Evolutionary conservation across 2,113 vertebrate genomes (phyloP).

Genomic region (Protobothrops flavoviridis): DNA sequence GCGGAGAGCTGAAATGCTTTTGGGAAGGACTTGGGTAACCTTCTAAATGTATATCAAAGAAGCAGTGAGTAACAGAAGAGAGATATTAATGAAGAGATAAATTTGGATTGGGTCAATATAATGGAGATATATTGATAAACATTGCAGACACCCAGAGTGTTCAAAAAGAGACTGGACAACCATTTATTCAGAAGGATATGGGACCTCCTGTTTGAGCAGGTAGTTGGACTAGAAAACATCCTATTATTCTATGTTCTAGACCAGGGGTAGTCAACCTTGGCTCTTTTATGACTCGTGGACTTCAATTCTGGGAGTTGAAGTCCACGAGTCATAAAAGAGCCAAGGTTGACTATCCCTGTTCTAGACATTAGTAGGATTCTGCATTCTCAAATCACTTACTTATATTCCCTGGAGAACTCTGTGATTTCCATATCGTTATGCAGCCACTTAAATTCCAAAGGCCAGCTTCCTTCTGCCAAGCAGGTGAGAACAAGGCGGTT

Average conservation of each 20-base stretch:
- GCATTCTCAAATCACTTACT: conserved; percentile 70
- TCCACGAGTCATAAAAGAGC: no score
- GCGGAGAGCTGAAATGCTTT: neutral
- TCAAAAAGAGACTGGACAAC: neutral
- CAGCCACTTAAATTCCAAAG: conserved; percentile 91
- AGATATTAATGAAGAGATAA: neutral
- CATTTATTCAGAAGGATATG: neutral
- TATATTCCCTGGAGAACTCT: conserved; percentile 85
- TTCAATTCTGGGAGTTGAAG: no score
- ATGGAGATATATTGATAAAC: neutral
- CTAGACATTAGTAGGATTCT: neutral
- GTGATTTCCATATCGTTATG: conserved; percentile 81
- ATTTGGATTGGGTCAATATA: neutral
- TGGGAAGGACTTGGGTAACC: neutral
- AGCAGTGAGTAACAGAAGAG: neutral
- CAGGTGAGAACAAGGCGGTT: conserved; percentile 93
- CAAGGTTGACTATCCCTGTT: neutral
- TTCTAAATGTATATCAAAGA: neutral
- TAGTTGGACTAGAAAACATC: neutral
- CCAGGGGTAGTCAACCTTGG: no score
- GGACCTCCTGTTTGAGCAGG: neutral
- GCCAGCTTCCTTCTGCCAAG: conserved; percentile 95
- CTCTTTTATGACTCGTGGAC: no score
- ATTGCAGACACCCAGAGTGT: neutral
- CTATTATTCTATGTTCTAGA: neutral